Evolutionary conservation across 2,113 vertebrate genomes (phyloP), one percentile per base, ranked within the genome.

Genomic region (Cyprinodon variegatus): DNA sequence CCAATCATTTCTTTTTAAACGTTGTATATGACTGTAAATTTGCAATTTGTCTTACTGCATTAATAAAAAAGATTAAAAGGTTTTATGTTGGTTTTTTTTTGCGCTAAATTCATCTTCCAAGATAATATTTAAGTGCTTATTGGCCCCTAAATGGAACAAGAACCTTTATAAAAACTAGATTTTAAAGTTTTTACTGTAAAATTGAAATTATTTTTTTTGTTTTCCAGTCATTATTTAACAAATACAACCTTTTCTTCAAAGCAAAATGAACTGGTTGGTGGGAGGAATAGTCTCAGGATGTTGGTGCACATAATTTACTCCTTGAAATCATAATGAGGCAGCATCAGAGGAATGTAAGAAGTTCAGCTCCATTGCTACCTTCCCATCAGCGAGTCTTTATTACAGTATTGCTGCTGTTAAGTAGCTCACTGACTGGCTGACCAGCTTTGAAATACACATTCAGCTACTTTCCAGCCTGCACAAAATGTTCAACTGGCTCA

Each of bases 331-430:
- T 94, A 92, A 95, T 96, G 95, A 96, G 94, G 94, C 96, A 94
- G 91, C 88, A 86, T 95, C 94, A 95, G 94, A 96, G 95, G 95
- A 96, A 96, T 95, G 95, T 90, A 93, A 96, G 95, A 94, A 95
- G 96, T 97, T 97, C 96, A 94, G 95, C 95, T 96, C 94, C 95
- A 96, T 96, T 97, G 96, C 95, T 93, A 95, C 93, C 95, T 93
- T 94, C 95, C 95, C 96, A 96, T 97, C 96, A 96, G 94, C 90
- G 92, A 94, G 95, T 95, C 95, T 95, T 97, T 96, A 97, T 96
- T 96, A 96, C 95, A 96, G 96, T 96, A 96, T 94, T 94, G 93
- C 95, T 95, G 95, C 95, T 96, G 94, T 96, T 96, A 96, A 96
- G 96, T 95, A 95, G 95, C 94, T 94, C 94, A 94, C 95, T 96